These are phyloP conservation scores for Apamea anceps DNA, from an alignment of 2,888 invertebrate species.

Conservation along the genomic window DNA sequence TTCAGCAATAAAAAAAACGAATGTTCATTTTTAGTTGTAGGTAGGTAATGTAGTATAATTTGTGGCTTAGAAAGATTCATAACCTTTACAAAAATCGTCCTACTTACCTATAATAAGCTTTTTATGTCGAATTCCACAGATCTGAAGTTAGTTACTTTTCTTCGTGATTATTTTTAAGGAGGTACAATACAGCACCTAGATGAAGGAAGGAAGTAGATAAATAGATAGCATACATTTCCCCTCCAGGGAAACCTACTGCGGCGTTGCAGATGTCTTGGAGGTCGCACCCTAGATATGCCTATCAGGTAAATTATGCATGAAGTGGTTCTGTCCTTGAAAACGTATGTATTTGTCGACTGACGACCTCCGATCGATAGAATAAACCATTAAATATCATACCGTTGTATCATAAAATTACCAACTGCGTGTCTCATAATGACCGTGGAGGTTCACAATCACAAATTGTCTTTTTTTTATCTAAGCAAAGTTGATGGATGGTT, in stretches of 20 bases:
- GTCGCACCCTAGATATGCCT: conserved; percentile 46
- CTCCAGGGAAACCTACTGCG: conserved; percentile 11
- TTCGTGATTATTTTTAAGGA: background rate
- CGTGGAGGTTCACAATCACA: conserved; percentile 20
- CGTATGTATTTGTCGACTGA: conserved; percentile 34
- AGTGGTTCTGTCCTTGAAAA: conserved; percentile 54
- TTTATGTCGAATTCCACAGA: background rate
- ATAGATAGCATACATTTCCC: conserved; percentile 21
- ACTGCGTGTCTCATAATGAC: conserved; percentile 31
- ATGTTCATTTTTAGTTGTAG: too few relatives aligned
- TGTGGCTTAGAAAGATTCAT: background rate
- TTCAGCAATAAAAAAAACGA: too few relatives aligned
- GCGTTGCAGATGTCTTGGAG: conserved; percentile 48
- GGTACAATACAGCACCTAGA: background rate
- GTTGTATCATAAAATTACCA: conserved; percentile 38
- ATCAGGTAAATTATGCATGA: conserved; percentile 55
- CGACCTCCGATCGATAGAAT: conserved; percentile 55
- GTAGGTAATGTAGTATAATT: too few relatives aligned
- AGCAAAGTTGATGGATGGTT: conserved; percentile 33
- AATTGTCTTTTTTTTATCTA: conserved; percentile 31
- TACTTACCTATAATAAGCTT: background rate
- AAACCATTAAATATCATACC: conserved; percentile 36
- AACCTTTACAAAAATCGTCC: background rate
- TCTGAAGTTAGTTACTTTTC: too few relatives aligned
- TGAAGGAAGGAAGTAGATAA: conserved; percentile 7